These are phyloP conservation scores for Idris sp. DNA, from an alignment of 1,140 invertebrate species.

Conservation along the genomic window DNA sequence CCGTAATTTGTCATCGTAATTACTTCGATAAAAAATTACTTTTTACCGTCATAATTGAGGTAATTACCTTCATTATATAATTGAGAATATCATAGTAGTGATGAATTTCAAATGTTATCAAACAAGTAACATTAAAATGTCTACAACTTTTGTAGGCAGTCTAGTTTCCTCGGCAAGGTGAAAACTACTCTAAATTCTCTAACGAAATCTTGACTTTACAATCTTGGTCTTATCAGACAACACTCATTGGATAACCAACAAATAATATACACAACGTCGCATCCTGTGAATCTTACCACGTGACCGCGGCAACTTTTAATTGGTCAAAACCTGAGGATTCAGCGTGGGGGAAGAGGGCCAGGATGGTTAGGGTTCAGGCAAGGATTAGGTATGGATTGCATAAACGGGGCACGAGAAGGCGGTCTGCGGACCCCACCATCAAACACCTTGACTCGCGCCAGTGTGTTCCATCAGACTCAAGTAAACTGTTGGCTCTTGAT, in stretches of 20 bases:
- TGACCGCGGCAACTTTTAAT: constrained; percentile 76
- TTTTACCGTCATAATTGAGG: constrained; percentile 6
- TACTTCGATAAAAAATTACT: constrained; percentile 22
- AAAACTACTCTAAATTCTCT: no score
- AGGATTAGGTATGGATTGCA: constrained; percentile 71
- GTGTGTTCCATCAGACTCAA: constrained; percentile 46
- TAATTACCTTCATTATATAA: background rate
- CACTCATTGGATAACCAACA: constrained; percentile 25
- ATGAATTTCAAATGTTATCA: no score
- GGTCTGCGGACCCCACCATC: constrained; percentile 75
- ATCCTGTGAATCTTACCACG: constrained; percentile 66
- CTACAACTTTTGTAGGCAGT: no score
- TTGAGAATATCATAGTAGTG: no score
- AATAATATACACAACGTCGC: constrained; percentile 44
- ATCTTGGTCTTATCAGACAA: constrained; percentile 11
- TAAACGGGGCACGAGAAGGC: constrained; percentile 68
- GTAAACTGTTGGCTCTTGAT: constrained; percentile 19
- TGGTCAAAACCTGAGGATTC: constrained; percentile 69
- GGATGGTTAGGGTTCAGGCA: constrained; percentile 68
- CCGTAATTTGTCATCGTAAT: constrained; percentile 23
- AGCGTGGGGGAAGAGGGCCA: constrained; percentile 46
- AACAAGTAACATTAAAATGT: no score
- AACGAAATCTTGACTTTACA: background rate
- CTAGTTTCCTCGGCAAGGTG: no score
- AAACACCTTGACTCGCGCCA: constrained; percentile 71